Percentiles rank a stretch among this genome's conserved stretches.
These are phyloP conservation scores for Lomographa bimaculata DNA, from an alignment of 2,888 invertebrate species.

Conservation along the genomic window DNA sequence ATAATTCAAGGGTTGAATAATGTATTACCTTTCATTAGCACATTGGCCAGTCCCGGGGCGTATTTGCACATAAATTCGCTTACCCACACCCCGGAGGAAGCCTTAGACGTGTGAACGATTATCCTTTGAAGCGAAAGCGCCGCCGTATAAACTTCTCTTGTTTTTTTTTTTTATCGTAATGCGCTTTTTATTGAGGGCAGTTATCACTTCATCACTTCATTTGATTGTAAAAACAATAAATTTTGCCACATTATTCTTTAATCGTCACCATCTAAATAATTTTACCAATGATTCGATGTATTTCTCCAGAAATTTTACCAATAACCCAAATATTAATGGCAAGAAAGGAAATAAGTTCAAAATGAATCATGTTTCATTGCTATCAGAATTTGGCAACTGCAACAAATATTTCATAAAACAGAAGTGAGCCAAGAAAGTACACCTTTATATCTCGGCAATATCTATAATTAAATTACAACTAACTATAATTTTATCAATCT, in stretches of 20 bases:
- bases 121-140: slow-evolving; percentile 59
- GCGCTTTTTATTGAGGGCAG: slow-evolving; percentile 33
- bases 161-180: slow-evolving; percentile 51
- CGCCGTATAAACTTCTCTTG: slow-evolving; percentile 51
- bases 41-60: slow-evolving; percentile 77
- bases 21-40: slow-evolving; percentile 83
- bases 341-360: slow-evolving; percentile 6
- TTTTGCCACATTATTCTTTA: slow-evolving; percentile 6
- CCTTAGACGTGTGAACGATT: slow-evolving; percentile 71
- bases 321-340: slow-evolving; percentile 8
- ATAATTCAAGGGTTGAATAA: slow-evolving; percentile 83
- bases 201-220: slow-evolving; percentile 34
- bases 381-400: slow-evolving; percentile 25
- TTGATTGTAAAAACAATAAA: too few species aligned
- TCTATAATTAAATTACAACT: slow-evolving; percentile 3
- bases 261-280: too few species aligned
- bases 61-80: slow-evolving; percentile 82
- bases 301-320: too few species aligned
- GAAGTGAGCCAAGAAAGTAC: slow-evolving; percentile 23
- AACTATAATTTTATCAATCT: slow-evolving; percentile 24
- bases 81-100: slow-evolving; percentile 73
- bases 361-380: slow-evolving; percentile 17
- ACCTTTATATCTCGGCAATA: slow-evolving; percentile 24
- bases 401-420: slow-evolving; percentile 11
- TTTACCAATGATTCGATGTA: too few species aligned